Conservation (phyloP, 2,797 vertebrate genomes). For the Onychomys leucogaster region DNA sequence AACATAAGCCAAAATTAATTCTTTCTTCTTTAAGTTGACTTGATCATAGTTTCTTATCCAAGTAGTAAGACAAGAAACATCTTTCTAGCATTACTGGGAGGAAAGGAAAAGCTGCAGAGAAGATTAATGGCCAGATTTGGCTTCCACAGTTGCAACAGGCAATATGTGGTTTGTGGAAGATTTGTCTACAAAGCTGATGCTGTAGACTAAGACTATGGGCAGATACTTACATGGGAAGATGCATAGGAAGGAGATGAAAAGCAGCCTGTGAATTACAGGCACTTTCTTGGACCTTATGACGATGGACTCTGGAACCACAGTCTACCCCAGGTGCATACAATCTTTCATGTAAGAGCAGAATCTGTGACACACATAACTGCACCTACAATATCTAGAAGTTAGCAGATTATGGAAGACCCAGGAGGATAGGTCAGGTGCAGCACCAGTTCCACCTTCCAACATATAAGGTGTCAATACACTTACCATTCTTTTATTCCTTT, state of each 20-base stretch:
- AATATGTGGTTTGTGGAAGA: not conserved
- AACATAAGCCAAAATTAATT: too few relatives aligned
- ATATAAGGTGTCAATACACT: not conserved
- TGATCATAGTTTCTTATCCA: not conserved
- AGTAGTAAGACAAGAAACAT: not conserved
- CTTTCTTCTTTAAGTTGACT: not conserved
- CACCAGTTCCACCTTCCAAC: fast-evolving
- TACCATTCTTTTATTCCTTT: too few relatives aligned
- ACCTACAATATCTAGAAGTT: not conserved
- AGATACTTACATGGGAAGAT: not conserved
- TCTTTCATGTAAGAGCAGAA: not conserved
- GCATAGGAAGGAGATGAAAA: not conserved
- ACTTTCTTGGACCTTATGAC: fast-evolving
- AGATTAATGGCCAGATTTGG: fast-evolving
- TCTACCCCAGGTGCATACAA: fast-evolving
- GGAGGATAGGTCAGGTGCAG: fast-evolving
- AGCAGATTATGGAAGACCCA: too few relatives aligned
- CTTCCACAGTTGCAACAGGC: not conserved
- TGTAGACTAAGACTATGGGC: not conserved
- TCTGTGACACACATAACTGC: too few relatives aligned
- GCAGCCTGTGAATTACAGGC: fast-evolving
- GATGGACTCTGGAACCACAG: not conserved
- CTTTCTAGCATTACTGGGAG: not conserved
- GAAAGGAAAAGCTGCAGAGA: not conserved
- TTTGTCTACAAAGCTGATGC: not conserved